phyloP scores from a whole-genome alignment of 2,888 invertebrate genomes.

The Phasia obesa region DNA sequence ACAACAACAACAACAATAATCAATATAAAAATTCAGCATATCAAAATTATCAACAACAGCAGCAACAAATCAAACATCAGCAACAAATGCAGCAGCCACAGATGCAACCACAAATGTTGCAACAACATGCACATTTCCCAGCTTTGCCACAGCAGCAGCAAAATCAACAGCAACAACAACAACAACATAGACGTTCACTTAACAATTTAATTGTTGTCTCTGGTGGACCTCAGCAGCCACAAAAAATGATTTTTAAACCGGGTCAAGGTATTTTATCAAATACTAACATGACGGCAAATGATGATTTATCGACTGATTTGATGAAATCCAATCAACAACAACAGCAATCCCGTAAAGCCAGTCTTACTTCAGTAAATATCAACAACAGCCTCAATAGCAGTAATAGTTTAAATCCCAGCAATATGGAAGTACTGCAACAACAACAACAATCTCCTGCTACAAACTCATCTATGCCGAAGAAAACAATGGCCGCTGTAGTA shows the following conservation, averaged over 20 bases:
- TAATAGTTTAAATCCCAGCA: constrained; percentile 46
- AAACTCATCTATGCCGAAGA: constrained; percentile 73
- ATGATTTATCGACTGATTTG: constrained; percentile 64
- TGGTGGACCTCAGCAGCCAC: constrained; percentile 79
- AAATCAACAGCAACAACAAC: constrained; percentile 71
- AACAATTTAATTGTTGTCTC: constrained; percentile 81
- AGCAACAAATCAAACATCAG: constrained; percentile 70
- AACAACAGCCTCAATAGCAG: constrained; percentile 46
- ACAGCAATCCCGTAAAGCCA: constrained; percentile 74
- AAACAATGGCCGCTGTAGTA: constrained; percentile 79
- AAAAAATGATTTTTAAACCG: constrained; percentile 79
- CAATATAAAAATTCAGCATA: constrained; percentile 81
- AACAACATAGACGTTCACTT: constrained; percentile 79
- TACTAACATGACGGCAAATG: constrained; percentile 61
- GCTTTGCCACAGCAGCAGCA: constrained; percentile 76
- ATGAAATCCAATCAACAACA: constrained; percentile 62
- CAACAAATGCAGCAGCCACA: constrained; percentile 68
- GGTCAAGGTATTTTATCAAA: constrained; percentile 78
- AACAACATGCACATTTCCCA: constrained; percentile 77
- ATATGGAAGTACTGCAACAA: constrained; percentile 62
- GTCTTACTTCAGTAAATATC: constrained; percentile 52
- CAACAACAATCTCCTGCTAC: constrained; percentile 40
- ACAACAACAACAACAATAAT: constrained; percentile 65
- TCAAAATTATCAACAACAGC: constrained; percentile 78
- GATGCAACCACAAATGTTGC: constrained; percentile 76